Evolutionary conservation across 2,113 vertebrate species (phyloP), one percentile per base, ranked within the genome.

Genomic region (Cynopterus brachyotis): DNA sequence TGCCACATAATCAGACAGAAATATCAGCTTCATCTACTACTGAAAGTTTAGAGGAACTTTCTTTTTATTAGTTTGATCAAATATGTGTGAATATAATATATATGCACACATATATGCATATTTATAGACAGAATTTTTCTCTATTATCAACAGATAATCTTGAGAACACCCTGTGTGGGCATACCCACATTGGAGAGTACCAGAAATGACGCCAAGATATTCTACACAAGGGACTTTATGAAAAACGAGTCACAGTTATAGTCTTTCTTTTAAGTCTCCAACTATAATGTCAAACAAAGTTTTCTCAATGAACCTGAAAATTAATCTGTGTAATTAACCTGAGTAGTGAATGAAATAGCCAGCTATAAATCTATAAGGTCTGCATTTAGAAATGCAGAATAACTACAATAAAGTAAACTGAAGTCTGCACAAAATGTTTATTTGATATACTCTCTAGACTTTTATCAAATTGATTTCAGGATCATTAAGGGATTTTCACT

Each of bases 391-490:
- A 73, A 55, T 57, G 4, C 32, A 85, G 67, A 91, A 95, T 66
- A 37, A 91, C 62, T 92, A 50, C 22, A 64, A 15, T 60, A 50
- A 95, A 89, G 24, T 91, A 93, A 79, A 53, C 42, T 57, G 70
- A n/a, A 75, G 12, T 57, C 35, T 53, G 91, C 45, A 53, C 60
- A 62, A 86, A 93, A 66, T 83, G 57, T 62, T 69, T 90, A 75
- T 60, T 66, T 55, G 24, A 76, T 84, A 66, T 26, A 84, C 8
- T 64, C 30, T 88, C 66, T 88, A 92, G 57, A 57, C 40, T 59
- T 94, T 82, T 88, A 53, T 83, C 60, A 91, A 78, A 69, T 40
- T 94, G n/a, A 93, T 81, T 96, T 91, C 8, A 57, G 66, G 60
- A 91, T 89, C 72, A 60, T 20, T 72, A 59, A 16, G 30, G 67